Percentiles rank a stretch among this genome's conserved stretches.
Evolutionary conservation across 2,888 invertebrate genomes (phyloP).

Genomic region (Cyclophora punctaria): DNA sequence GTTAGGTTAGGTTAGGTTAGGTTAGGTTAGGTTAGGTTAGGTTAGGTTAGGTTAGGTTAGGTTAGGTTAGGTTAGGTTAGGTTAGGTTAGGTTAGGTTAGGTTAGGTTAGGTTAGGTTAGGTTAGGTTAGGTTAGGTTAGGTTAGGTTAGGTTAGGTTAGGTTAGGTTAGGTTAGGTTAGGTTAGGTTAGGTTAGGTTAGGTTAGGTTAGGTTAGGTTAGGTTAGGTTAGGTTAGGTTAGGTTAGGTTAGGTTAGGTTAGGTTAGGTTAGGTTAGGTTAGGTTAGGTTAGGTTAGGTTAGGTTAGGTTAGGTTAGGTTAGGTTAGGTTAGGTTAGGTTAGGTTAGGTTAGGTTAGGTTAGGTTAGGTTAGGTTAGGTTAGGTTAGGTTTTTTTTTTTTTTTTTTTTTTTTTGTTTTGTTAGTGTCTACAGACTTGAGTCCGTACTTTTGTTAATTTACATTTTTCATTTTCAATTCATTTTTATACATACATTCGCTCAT

Average conservation of each 20-base stretch:
- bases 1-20: constrained; percentile 10
- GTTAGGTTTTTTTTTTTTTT: no score
- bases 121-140: constrained; percentile 20
- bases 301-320: constrained; percentile 20
- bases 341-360: constrained; percentile 26
- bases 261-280: constrained; percentile 36
- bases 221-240: constrained; percentile 26
- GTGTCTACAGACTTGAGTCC: no score
- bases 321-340: constrained; percentile 25
- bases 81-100: constrained; percentile 25
- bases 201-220: constrained; percentile 26
- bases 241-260: constrained; percentile 28
- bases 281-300: constrained; percentile 5
- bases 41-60: constrained; percentile 25
- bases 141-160: constrained; percentile 29
- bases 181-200: constrained; percentile 26
- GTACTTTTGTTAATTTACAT: no score
- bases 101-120: constrained; percentile 18
- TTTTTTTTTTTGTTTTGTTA: no score
- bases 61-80: constrained; percentile 26
- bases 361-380: constrained; percentile 25
- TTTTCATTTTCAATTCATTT: no score
- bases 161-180: constrained; percentile 30
- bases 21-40: constrained; percentile 21
- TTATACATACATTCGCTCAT: no score